phyloP scores from a whole-genome alignment of 2,888 invertebrate species.

The Patella ulyssiponensis region DNA sequence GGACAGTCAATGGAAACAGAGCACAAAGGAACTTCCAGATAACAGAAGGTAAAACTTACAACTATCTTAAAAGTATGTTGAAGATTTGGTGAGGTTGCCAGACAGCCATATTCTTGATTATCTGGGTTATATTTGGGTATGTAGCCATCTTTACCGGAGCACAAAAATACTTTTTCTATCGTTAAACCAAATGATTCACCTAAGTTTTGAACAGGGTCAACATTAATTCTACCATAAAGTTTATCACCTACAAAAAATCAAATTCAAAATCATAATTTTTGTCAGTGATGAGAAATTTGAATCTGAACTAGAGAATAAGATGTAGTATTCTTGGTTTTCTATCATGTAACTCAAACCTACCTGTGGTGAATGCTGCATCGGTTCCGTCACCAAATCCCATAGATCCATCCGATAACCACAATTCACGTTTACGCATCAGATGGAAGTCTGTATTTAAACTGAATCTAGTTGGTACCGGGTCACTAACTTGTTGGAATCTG shows the following conservation, averaged over 20 bases:
- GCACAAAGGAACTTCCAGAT: no score
- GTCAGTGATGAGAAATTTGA: no score
- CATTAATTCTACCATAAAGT: conserved; percentile 69
- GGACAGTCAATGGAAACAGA: no score
- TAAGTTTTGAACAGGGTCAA: conserved; percentile 67
- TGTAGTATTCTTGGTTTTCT: no score
- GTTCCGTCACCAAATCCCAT: conserved; percentile 53
- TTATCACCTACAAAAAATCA: conserved; percentile 60
- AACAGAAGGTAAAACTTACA: conserved; percentile 51
- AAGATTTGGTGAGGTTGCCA: conserved; percentile 63
- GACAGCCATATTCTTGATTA: conserved; percentile 68
- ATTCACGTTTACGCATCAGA: conserved; percentile 61
- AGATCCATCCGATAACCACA: conserved; percentile 65
- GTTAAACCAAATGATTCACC: conserved; percentile 65
- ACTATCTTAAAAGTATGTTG: conserved; percentile 68
- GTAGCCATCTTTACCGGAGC: conserved; percentile 71
- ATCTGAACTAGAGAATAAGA: no score
- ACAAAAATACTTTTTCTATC: conserved; percentile 71
- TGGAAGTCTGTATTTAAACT: conserved; percentile 69
- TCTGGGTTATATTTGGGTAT: conserved; percentile 71
- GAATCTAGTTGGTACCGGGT: conserved; percentile 69
- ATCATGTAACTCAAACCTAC: conserved; percentile 40
- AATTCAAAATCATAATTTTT: not conserved
- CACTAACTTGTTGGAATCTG: conserved; percentile 71
- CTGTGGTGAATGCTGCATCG: conserved; percentile 65